These are phyloP conservation scores for Dorcus parallelipipedus DNA, from an alignment of 2,888 invertebrate genomes.

Conservation along the genomic window DNA sequence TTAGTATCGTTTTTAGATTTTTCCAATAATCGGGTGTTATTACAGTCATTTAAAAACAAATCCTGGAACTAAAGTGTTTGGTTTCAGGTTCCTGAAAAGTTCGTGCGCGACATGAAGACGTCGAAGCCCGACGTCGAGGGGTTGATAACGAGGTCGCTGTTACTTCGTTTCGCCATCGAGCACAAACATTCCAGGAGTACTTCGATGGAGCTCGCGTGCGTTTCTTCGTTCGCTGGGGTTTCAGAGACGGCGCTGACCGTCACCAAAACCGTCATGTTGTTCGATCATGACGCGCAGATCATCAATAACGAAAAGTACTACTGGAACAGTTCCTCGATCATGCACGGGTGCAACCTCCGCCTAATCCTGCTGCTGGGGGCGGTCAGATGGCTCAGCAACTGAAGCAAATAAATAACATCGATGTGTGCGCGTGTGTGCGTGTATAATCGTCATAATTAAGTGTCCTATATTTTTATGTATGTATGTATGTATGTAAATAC, in stretches of 20 bases:
- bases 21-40: too few species aligned
- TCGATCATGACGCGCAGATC: constrained; percentile 9
- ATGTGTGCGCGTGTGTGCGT: too few species aligned
- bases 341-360: constrained; percentile 1
- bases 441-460: too few species aligned
- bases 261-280: constrained; percentile 7
- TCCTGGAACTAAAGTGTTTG: neutral
- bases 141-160: constrained; percentile 6
- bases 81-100: constrained; percentile 11
- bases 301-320: constrained; percentile 15
- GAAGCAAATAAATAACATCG: too few species aligned
- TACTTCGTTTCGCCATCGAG: constrained; percentile 13
- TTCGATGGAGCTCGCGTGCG: constrained; percentile 9
- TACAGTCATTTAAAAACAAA: too few species aligned
- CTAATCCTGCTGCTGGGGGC: constrained; percentile 9
- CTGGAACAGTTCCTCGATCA: constrained; percentile 11
- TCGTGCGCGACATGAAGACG: constrained; percentile 9
- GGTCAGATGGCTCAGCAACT: constrained; percentile 8
- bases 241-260: constrained; percentile 3
- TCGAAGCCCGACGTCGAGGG: constrained; percentile 4
- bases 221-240: constrained; percentile 11
- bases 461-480: too few species aligned
- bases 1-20: too few species aligned
- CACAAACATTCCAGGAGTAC: constrained; percentile 4
- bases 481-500: too few species aligned